These are phyloP conservation scores for Orussus abietinus DNA, from an alignment of 1,140 invertebrate genomes.

Conservation along the genomic window DNA sequence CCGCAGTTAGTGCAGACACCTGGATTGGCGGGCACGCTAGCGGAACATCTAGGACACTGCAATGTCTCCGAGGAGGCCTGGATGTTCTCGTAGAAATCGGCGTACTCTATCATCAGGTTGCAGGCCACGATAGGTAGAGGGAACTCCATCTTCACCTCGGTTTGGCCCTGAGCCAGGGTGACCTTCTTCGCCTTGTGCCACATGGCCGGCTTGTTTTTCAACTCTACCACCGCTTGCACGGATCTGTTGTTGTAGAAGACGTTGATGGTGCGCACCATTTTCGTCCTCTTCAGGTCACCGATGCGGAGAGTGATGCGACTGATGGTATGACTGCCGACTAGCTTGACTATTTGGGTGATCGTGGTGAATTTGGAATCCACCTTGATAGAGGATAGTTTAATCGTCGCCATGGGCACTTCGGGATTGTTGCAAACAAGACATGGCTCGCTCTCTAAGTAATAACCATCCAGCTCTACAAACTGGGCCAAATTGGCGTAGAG, in stretches of 20 bases:
- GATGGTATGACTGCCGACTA: slow-evolving; percentile 91
- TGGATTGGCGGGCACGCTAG: slow-evolving; percentile 93
- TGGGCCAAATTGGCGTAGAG: slow-evolving; percentile 88
- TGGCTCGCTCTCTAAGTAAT: slow-evolving; percentile 94
- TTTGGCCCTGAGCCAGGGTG: slow-evolving; percentile 82
- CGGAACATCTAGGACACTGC: slow-evolving; percentile 93
- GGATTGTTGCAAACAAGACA: slow-evolving; percentile 97
- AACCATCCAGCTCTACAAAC: slow-evolving; percentile 92
- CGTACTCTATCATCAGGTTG: slow-evolving; percentile 98
- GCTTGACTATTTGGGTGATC: slow-evolving; percentile 94
- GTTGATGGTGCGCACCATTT: slow-evolving; percentile 95
- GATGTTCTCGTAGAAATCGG: slow-evolving; percentile 92
- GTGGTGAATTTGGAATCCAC: slow-evolving; percentile 96
- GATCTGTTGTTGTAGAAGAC: slow-evolving; percentile 96
- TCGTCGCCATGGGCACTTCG: slow-evolving; percentile 85
- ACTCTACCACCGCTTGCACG: slow-evolving; percentile 93
- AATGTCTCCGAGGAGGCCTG: slow-evolving; percentile 80
- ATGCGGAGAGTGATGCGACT: slow-evolving; percentile 91
- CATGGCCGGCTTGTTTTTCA: slow-evolving; percentile 92
- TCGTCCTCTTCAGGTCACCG: slow-evolving; percentile 91
- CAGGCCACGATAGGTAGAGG: slow-evolving; percentile 94
- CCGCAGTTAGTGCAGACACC: slow-evolving; percentile 97
- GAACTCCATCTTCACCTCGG: slow-evolving; percentile 94
- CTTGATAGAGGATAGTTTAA: slow-evolving; percentile 92
- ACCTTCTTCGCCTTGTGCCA: slow-evolving; percentile 97